Conservation (phyloP, 2,888 invertebrate genomes). For the Dolichopus griseipennis region DNA sequence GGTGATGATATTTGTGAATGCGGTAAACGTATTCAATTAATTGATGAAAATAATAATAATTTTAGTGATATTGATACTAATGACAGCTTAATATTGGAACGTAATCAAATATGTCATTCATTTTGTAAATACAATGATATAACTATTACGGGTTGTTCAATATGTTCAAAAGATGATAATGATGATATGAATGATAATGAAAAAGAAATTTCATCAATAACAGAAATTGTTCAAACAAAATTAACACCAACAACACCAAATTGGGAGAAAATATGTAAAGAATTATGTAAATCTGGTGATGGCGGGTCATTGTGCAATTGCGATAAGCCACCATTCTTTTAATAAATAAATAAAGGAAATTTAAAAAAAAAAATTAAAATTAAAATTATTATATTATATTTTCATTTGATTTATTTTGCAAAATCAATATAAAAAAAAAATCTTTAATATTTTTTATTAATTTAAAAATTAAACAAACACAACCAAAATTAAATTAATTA, state of each 20-base stretch:
- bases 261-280: constrained; percentile 58
- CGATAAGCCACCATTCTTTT: constrained; percentile 54
- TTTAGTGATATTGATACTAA: not conserved
- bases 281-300: constrained; percentile 57
- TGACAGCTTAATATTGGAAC: constrained; percentile 14
- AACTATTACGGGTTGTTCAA: constrained; percentile 35
- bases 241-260: constrained; percentile 38
- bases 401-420: too few relatives aligned
- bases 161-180: constrained; percentile 24
- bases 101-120: constrained; percentile 30
- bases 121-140: constrained; percentile 31
- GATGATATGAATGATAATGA: constrained; percentile 12
- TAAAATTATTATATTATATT: too few relatives aligned
- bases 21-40: constrained; percentile 14
- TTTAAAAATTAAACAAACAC: too few relatives aligned
- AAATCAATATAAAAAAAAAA: too few relatives aligned
- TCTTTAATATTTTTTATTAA: too few relatives aligned
- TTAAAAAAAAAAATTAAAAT: not conserved
- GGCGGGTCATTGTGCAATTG: constrained; percentile 72
- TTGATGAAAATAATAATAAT: constrained; percentile 10
- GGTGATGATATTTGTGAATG: constrained; percentile 29
- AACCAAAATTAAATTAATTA: too few relatives aligned
- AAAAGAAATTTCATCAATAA: constrained; percentile 11
- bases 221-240: constrained; percentile 9
- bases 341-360: constrained; percentile 16